Evolutionary conservation across 2,113 vertebrate genomes (phyloP), one percentile per base, ranked within the genome.

Genomic region (Recurvirostra avosetta): DNA sequence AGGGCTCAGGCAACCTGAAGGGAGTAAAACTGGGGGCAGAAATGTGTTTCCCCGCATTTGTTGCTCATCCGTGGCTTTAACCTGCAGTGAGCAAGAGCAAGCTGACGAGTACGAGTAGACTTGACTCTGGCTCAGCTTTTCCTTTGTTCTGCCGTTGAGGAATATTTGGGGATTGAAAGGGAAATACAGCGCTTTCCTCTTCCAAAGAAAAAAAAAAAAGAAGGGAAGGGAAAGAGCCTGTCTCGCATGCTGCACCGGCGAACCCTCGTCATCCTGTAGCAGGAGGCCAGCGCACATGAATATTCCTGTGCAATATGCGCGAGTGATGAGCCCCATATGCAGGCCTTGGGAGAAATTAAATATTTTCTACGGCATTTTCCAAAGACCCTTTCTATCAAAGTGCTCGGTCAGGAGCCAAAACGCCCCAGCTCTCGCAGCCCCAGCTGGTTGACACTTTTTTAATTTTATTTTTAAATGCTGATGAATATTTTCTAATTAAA

Each of bases 281-380:
- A 94, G 90, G 93, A 94, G 94, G 96, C 94, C 96, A 96, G 93
- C 70, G n/a, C 93, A 96, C 85, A 95, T 94, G 96, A 90, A 95
- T 96, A 96, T 95, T 96, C 85, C 96, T 83, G 78, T 94, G 90
- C 90, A 97, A 93, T 88, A 88, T 93, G 96, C 20, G 1, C 53
- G 18, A 96, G 90, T 96, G 96, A 97, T 96, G 96, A 97, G 92
- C 96, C 96, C 96, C 96, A 96, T 96, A 95, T 96, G 96, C 96
- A 96, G 88, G 90, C 96, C 93, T 92, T 96, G 94, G 92, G 96
- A 97, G 90, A 93, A 96, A 97, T 96, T 96, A 96, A 96, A 88
- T 96, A 70, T 96, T 94, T 97, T 94, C 93, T 95, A 65, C 3
- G 4, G 92, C 25, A 5, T 96, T 91, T 96, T 96, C 96, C 96